A percentile compares a stretch with the other conserved stretches of the same genome.
phyloP scores from a whole-genome alignment of 2,888 invertebrate genomes.

The Agonum fuliginosum region DNA sequence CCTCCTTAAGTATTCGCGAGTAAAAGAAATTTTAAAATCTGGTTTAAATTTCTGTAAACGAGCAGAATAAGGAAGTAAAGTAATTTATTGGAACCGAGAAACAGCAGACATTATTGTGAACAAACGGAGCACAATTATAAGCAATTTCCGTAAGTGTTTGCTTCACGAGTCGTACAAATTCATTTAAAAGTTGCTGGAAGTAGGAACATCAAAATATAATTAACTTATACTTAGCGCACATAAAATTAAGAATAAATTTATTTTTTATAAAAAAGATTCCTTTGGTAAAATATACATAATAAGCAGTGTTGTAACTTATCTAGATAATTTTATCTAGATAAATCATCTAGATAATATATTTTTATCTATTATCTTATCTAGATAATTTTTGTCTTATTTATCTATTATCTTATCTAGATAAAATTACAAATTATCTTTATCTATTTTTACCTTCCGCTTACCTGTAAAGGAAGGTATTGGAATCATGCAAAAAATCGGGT shows the following conservation, averaged over 20 bases:
- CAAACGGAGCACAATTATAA: constrained; percentile 9
- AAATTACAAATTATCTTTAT: no score
- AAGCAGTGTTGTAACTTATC: no score
- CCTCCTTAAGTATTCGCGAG: neutral
- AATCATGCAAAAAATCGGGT: no score
- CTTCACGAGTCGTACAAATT: constrained; percentile 3
- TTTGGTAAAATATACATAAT: no score
- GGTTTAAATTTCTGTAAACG: neutral
- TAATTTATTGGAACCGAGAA: neutral
- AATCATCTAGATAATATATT: no score
- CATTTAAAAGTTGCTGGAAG: neutral
- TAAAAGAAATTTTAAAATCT: neutral
- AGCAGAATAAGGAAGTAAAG: neutral
- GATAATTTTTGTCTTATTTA: no score
- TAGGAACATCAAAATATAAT: constrained; percentile 17
- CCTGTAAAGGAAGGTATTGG: no score
- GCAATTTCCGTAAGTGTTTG: constrained; percentile 18
- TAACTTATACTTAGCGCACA: neutral
- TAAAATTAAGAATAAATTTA: constrained; percentile 1
- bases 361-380: no score
- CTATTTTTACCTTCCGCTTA: no score
- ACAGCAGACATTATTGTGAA: neutral
- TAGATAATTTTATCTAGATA: no score
- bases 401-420: no score
- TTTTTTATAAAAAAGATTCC: neutral